phyloP scores from a whole-genome alignment of 2,797 vertebrate species.

The Cossypha niveicapilla region DNA sequence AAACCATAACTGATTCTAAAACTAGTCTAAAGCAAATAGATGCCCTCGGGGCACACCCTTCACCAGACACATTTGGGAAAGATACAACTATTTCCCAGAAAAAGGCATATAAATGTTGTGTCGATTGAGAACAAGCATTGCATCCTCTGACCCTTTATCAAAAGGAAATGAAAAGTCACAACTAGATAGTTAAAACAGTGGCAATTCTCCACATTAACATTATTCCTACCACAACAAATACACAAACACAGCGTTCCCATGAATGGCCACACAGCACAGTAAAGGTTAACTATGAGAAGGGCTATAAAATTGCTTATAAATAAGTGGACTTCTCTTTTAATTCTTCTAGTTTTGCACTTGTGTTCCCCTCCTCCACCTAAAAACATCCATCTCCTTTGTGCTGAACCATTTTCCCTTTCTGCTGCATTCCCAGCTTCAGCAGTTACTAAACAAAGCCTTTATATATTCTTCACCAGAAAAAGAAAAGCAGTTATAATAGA shows the following conservation, averaged over 20 bases:
- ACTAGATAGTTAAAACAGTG: background rate
- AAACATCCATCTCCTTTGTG: background rate
- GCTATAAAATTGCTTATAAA: background rate
- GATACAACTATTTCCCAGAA: background rate
- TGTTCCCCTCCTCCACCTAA: background rate
- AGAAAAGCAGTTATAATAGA: background rate
- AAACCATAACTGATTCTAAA: background rate
- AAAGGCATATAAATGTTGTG: background rate
- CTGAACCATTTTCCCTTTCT: background rate
- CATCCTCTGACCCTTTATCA: background rate
- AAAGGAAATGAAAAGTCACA: background rate
- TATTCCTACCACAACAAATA: background rate
- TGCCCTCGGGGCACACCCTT: background rate
- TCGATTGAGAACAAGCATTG: background rate
- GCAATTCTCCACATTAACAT: background rate
- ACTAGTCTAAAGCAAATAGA: background rate
- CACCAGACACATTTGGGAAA: background rate
- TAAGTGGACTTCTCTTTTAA: background rate
- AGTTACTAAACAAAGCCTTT: background rate
- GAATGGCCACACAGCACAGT: background rate
- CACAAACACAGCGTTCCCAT: accelerated
- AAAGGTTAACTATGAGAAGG: background rate
- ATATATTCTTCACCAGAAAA: background rate
- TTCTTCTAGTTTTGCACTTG: background rate
- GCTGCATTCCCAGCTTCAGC: background rate